These are phyloP conservation scores for Temnothorax curvispinosus DNA, from an alignment of 1,140 invertebrate genomes.

Conservation along the genomic window DNA sequence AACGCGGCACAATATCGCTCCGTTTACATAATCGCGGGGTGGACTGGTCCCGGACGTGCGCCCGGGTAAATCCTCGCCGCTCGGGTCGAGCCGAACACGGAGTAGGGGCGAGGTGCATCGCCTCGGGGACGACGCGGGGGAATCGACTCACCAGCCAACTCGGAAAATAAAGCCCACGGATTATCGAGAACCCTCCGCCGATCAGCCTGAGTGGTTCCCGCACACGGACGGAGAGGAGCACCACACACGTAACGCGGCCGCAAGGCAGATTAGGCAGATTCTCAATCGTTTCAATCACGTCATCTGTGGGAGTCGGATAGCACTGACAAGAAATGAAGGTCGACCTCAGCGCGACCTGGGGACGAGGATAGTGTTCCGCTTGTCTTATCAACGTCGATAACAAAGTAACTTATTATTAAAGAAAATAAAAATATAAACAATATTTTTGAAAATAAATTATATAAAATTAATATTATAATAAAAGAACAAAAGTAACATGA, in stretches of 20 bases:
- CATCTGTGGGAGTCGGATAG: neutral
- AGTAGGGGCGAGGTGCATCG: neutral
- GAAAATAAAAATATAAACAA: too few species aligned
- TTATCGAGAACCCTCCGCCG: neutral
- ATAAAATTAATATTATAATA: too few species aligned
- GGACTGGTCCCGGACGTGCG: neutral
- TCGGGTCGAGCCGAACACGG: neutral
- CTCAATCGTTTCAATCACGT: neutral
- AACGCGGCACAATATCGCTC: constrained; percentile 38
- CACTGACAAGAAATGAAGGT: neutral
- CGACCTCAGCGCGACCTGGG: neutral
- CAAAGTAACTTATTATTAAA: too few species aligned
- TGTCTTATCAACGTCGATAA: too few species aligned
- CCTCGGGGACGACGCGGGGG: neutral
- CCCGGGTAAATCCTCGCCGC: neutral
- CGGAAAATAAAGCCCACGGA: constrained; percentile 1
- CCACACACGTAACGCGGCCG: neutral
- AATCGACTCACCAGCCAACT: constrained; percentile 26
- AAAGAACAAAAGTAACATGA: too few species aligned
- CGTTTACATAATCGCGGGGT: constrained; percentile 67
- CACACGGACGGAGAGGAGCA: neutral
- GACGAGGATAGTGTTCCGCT: neutral
- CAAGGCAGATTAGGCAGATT: neutral
- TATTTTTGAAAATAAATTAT: too few species aligned
- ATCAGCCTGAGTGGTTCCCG: neutral